A percentile compares a stretch with the other conserved stretches of the same genome.
Evolutionary conservation across 1,140 invertebrate genomes (phyloP).

Genomic region (Teleogryllus occipitalis): DNA sequence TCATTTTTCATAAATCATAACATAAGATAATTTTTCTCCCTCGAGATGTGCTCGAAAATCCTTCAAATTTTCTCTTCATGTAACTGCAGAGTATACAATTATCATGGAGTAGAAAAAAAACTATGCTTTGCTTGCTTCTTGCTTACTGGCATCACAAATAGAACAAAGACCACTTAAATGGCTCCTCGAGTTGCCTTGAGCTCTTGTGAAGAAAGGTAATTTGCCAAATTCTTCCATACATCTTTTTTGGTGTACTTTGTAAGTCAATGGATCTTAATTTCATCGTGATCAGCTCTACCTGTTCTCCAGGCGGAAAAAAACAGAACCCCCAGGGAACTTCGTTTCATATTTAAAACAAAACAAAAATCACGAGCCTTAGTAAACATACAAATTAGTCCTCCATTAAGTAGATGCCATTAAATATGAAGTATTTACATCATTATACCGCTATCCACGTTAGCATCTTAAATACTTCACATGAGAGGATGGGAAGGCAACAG

Average conservation of each 20-base stretch:
- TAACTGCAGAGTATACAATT: no score
- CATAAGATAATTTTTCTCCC: no score
- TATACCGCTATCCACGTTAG: background rate
- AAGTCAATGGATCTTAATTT: background rate
- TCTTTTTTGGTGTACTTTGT: background rate
- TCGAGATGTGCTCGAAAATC: no score
- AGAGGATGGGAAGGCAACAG: background rate
- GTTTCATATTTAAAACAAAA: background rate
- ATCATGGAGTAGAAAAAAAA: no score
- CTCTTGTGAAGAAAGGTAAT: background rate
- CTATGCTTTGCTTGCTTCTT: no score
- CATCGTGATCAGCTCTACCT: background rate
- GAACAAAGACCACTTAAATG: no score
- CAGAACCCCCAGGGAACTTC: background rate
- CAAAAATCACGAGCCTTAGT: background rate
- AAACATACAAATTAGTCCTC: background rate
- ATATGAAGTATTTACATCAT: slow-evolving; percentile 2
- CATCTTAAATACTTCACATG: background rate
- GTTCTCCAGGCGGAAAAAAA: background rate
- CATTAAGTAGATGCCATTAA: background rate
- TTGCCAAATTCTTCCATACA: background rate
- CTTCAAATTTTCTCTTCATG: no score
- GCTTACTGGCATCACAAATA: no score
- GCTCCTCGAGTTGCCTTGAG: background rate
- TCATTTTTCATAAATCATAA: no score